Conservation (phyloP, 2,113 vertebrate genomes). For the Vulpes vulpes region DNA sequence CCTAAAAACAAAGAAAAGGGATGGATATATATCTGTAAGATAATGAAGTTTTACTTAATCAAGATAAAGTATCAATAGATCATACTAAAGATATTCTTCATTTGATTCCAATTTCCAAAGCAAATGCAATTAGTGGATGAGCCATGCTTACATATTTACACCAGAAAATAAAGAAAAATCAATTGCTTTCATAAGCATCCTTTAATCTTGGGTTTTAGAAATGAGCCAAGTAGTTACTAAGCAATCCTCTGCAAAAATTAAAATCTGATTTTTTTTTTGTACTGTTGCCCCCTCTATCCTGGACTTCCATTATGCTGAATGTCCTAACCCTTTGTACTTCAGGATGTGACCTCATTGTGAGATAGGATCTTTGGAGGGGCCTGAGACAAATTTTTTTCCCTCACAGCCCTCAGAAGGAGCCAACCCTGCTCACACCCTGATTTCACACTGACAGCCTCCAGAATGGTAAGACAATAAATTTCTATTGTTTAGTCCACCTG, state of each 20-base stretch:
- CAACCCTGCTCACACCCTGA: not conserved
- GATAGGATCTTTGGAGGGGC: not conserved
- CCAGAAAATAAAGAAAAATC: not conserved
- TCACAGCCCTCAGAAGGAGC: not conserved
- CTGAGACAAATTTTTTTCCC: not conserved
- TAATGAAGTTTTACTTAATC: not conserved
- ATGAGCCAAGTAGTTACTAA: not conserved
- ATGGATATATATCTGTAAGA: slow-evolving; percentile 77
- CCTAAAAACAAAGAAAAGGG: slow-evolving; percentile 87
- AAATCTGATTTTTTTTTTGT: not conserved
- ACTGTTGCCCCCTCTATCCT: not conserved
- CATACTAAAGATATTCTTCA: not conserved
- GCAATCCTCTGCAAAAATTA: not conserved
- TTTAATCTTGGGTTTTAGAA: slow-evolving; percentile 68
- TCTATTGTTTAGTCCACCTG: not conserved
- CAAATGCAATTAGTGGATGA: slow-evolving; percentile 2
- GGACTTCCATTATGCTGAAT: not conserved
- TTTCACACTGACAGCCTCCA: not conserved
- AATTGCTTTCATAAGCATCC: not conserved
- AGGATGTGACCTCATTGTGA: not conserved
- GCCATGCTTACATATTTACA: too few relatives aligned
- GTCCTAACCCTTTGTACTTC: not conserved
- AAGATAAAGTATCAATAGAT: slow-evolving; percentile 39
- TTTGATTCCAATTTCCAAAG: slow-evolving; percentile 27
- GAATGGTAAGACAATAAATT: not conserved